Evolutionary conservation across 2,888 invertebrate genomes (phyloP), one percentile per base, ranked within the genome.

Genomic region (Bruchidius siliquastri): DNA sequence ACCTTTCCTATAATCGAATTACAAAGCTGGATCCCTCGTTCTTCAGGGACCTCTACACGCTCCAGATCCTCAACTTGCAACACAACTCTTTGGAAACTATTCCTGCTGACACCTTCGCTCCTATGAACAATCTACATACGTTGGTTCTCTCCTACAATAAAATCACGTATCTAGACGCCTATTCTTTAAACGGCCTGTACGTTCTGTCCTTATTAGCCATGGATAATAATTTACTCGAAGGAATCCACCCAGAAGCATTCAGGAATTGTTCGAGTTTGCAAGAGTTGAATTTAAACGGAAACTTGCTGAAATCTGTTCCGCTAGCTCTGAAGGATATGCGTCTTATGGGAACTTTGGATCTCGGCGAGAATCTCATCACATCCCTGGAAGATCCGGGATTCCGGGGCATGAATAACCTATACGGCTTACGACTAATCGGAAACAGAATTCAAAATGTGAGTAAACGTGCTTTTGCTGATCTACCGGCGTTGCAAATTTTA

Each of bases 121-220:
- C 96, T 3, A 94, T 96, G 93, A 96, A 95, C 85, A 97, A 97
- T 87, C 88, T 97, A 76, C 96, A 97, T 86, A 96, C 96, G 20
- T 88, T 97, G 79, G 91, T 96, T 75, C 88, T 97, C 79, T 95
- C 95, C 2, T 93, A 93, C 86, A 97, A 97, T 87, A 93, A 92
- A 85, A 91, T 97, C 80, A 92, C 92, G 81, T 93, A 93, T 82
- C 89, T 97, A 79, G 95, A 96, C 85, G 93, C 94, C 0, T 94
- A 94, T 83, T 94, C 96, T 68, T 87, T 97, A 77, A 96, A 96
- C 86, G 96, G 96, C 0, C 88, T 97, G 72, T 95, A 94, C 84
- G 96, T 96, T 66, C 88, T 97, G 76, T 95, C 95, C 77, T 86
- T 96, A 76, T 88, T 97, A 75, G 94, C 95, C 70, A 88, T 96